Base-by-base conservation (phyloP, 1,140 invertebrate species). In the Pogonus chalceus region DNA sequence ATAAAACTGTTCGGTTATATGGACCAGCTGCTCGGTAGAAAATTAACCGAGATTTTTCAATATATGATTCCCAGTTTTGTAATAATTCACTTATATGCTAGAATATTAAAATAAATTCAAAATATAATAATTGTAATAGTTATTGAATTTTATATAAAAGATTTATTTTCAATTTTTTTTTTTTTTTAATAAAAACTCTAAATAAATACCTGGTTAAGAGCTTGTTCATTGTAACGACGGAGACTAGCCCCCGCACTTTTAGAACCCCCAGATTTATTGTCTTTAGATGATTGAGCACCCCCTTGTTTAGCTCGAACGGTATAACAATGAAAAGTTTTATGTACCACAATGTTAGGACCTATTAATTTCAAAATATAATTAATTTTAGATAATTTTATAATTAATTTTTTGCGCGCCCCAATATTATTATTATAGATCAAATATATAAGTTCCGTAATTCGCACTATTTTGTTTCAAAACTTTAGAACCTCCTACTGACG, bases 251-350 rank as follows among this genome's bases (percentile, higher is more conserved):
- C 90, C 10, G 88, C 88, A 57, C 88, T 92, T 65, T 87, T 84
- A 39, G 73, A 75, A 9, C 79, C 77, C 2, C 77, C 77, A 21
- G 83, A 79, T 60, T 81, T 80, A 39, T 68, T 73, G 66, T 92
- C 89, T 47, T 81, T 74, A 2, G 77, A 74, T 26, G 73, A 76
- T 69, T 95, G 90, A 1, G 82, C 76, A 49, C 87, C 84, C 0
- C 90, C 91, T 67, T 92, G 87, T 43, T 90, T 89, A 0, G 87
- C 81, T 48, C 90, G 68, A 0, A 91, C 86, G 2, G 88, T 88
- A 65, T 95, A 95, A 43, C 83, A 84, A 69, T 93, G 90, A 62
- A 90, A 85, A 1, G 90, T 92, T 71, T 93, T 93, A 65, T 93
- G 90, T 1, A 78, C 67, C n/a, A 86, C 60, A 1, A 79, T 67